These are phyloP conservation scores for Epinephelus moara DNA, from an alignment of 2,113 vertebrate genomes.

Conservation along the genomic window DNA sequence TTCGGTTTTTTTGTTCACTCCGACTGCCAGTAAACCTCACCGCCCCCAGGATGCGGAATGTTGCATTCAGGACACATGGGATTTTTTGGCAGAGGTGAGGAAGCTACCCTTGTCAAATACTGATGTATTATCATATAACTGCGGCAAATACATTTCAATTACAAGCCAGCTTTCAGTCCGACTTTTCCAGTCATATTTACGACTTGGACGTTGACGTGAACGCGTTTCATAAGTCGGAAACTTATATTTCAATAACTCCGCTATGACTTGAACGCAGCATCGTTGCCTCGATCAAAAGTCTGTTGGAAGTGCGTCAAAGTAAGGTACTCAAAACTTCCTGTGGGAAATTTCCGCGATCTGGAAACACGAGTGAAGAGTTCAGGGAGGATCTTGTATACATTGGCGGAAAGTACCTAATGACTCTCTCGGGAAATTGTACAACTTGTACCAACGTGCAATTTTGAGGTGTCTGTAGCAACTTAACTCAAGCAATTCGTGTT, in stretches of 20 bases:
- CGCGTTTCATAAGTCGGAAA: not conserved
- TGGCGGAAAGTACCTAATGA: not conserved
- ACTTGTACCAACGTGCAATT: too few relatives aligned
- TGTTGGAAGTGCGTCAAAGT: not conserved
- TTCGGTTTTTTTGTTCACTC: not conserved
- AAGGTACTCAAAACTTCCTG: not conserved
- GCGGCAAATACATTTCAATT: not conserved
- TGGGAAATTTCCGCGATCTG: not conserved
- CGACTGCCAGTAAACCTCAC: conserved; percentile 30
- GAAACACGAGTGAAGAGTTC: not conserved
- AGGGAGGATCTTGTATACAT: not conserved
- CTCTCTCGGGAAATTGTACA: too few relatives aligned
- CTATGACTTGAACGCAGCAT: not conserved
- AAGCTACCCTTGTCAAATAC: too few relatives aligned
- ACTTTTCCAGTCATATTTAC: not conserved
- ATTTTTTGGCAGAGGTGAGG: accelerated
- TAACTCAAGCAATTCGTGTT: not conserved
- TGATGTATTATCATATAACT: too few relatives aligned
- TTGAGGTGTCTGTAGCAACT: not conserved
- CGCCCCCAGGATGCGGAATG: conserved; percentile 17
- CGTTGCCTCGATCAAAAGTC: not conserved
- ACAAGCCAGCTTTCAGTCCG: not conserved
- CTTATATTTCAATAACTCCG: not conserved
- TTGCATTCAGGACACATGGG: not conserved
- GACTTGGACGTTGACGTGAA: not conserved